Conservation (phyloP, 2,888 invertebrate species). For the Spisula solida region DNA sequence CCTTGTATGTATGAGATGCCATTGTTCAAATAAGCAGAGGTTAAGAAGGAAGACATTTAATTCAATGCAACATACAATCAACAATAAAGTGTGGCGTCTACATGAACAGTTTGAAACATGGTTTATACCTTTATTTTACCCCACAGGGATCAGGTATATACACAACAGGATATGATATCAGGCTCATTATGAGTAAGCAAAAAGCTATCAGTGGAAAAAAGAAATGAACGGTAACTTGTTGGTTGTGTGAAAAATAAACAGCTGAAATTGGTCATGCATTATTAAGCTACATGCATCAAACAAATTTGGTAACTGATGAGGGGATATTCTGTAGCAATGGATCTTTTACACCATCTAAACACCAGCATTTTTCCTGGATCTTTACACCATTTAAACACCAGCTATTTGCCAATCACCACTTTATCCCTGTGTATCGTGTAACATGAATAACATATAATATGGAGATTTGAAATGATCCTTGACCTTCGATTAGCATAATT, state of each 20-base stretch:
- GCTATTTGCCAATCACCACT: slow-evolving; percentile 35
- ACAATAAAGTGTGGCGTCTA: no score
- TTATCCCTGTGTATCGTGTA: slow-evolving; percentile 3
- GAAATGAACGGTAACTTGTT: neutral
- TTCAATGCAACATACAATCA: no score
- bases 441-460: neutral
- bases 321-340: slow-evolving; percentile 1
- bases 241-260: slow-evolving; percentile 15
- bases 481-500: no score
- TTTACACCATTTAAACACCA: neutral
- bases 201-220: neutral
- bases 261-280: neutral
- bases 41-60: no score
- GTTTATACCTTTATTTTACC: no score
- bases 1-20: no score
- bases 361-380: neutral
- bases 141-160: no score
- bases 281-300: neutral
- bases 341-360: neutral
- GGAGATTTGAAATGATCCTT: no score
- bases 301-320: neutral
- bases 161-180: no score
- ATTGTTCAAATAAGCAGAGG: no score
- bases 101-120: no score
- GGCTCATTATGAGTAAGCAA: no score